Evolutionary conservation across 2,113 vertebrate genomes (phyloP).

Genomic region (Phycodurus eques): DNA sequence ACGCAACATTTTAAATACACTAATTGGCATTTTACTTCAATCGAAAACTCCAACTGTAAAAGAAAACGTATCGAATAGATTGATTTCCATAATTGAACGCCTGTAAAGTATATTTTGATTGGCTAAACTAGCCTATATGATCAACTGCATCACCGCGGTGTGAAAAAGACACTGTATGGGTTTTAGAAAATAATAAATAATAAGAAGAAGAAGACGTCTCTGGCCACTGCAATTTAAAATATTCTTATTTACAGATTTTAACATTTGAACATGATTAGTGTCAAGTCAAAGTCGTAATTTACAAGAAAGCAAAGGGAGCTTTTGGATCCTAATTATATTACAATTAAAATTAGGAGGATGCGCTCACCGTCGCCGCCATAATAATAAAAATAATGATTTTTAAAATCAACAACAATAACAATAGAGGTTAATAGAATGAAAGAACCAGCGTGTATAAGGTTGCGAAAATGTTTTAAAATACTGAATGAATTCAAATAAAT

Average conservation of each 20-base stretch:
- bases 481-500: conserved; percentile 69
- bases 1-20: conserved; percentile 36
- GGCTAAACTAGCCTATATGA: conserved; percentile 52
- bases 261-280: not conserved
- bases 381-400: conserved; percentile 37
- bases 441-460: conserved; percentile 25
- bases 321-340: conserved; percentile 30
- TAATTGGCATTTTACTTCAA: conserved; percentile 48
- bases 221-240: conserved; percentile 71
- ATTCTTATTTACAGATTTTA: conserved; percentile 75
- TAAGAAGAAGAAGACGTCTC: conserved; percentile 26
- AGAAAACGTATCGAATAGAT: not conserved
- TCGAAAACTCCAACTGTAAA: conserved; percentile 48
- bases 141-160: conserved; percentile 46
- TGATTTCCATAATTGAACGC: not conserved
- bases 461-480: conserved; percentile 41
- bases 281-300: conserved; percentile 17
- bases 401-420: conserved; percentile 45
- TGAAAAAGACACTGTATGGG: conserved; percentile 29
- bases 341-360: conserved; percentile 25
- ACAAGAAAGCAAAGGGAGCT: conserved; percentile 12
- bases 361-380: not conserved
- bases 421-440: conserved; percentile 26
- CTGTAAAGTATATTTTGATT: conserved; percentile 36
- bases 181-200: conserved; percentile 1